Evolutionary conservation across 2,888 invertebrate genomes (phyloP), one percentile per base, ranked within the genome.

Genomic region (Drosophila paracracens): DNA sequence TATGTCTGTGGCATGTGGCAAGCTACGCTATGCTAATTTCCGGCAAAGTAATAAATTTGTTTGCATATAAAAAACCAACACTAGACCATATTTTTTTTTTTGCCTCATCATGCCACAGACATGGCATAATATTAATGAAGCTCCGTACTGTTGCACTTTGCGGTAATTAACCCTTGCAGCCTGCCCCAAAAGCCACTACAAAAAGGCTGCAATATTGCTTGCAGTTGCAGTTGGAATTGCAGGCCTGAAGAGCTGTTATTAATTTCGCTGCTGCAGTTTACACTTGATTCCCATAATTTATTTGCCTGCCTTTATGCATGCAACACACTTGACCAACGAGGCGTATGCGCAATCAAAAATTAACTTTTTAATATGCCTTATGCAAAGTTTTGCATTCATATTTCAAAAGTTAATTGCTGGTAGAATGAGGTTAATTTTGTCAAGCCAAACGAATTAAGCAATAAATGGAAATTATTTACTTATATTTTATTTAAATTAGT

Each of bases 11-110:
- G 35, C 36, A 13, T 50, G 25, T n/a, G n/a, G 21, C 33, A 64
- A 43, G 16, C 46, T 8, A 25, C 70, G 59, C 52, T 56, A 65
- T 74, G 71, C 76, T 90, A 84, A 90, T 89, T 89, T 87, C 90
- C 87, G 74, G 48, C 35, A 40, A 35, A 58, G 67, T 61, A 84
- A 76, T 78, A 76, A 69, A 61, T 66, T 76, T 61, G 36, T 59
- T 48, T 7, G 33, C 43, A 48, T 35, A 29, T 43, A 48, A 54
- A 57, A 29, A 46, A 31, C 11, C 25, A 29, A 29, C 46, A 50
- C 53, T 53, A 35, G 51, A 56, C 36, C 38, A 25, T 25, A 27
- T 48, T 63, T 38, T 33, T 27, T 33, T 8, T 18, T 8, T 5
- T 10, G 27, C 36, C n/a, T 6, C n/a, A n/a, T 11, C 64, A 71